Evolutionary conservation across 1,140 invertebrate genomes (phyloP).

Genomic region (Diploscapter pachys): DNA sequence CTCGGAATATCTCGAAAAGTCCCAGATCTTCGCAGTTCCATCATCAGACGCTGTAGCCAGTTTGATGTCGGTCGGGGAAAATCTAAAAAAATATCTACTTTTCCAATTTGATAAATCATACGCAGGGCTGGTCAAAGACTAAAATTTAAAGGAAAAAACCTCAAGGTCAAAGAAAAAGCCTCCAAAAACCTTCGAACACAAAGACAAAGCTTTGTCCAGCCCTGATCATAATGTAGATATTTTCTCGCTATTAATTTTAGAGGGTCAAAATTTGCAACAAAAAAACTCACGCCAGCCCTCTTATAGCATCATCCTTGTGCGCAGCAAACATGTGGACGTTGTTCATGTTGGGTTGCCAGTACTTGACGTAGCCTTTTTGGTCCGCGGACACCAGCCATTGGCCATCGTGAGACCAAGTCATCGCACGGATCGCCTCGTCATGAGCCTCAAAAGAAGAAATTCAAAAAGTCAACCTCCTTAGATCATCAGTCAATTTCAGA

Average conservation of each 20-base stretch:
- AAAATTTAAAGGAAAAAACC: not conserved
- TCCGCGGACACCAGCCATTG: slow-evolving; percentile 99
- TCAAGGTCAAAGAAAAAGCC: not conserved
- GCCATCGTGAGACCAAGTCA: slow-evolving; percentile 99
- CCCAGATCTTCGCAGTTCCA: slow-evolving; percentile 95
- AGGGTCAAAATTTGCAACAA: not conserved
- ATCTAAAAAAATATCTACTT: slow-evolving; percentile 68
- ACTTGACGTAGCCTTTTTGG: slow-evolving; percentile 96
- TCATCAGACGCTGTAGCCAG: slow-evolving; percentile 98
- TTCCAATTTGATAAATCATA: not conserved
- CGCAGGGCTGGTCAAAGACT: not conserved
- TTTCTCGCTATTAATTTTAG: not conserved
- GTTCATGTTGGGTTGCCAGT: slow-evolving; percentile 99
- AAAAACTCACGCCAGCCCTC: slow-evolving; percentile 76
- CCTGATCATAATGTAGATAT: not conserved
- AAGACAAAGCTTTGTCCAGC: not conserved
- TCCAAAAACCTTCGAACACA: not conserved
- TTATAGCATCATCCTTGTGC: slow-evolving; percentile 91
- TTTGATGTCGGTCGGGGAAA: slow-evolving; percentile 96
- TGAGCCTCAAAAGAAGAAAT: slow-evolving; percentile 73
- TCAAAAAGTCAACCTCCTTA: no score
- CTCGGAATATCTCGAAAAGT: slow-evolving; percentile 93
- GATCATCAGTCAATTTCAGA: no score
- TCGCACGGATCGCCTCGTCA: slow-evolving; percentile 90
- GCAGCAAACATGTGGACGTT: slow-evolving; percentile 99